Evolutionary conservation across 2,888 invertebrate genomes (phyloP).

Genomic region (Drosophila neutralis): DNA sequence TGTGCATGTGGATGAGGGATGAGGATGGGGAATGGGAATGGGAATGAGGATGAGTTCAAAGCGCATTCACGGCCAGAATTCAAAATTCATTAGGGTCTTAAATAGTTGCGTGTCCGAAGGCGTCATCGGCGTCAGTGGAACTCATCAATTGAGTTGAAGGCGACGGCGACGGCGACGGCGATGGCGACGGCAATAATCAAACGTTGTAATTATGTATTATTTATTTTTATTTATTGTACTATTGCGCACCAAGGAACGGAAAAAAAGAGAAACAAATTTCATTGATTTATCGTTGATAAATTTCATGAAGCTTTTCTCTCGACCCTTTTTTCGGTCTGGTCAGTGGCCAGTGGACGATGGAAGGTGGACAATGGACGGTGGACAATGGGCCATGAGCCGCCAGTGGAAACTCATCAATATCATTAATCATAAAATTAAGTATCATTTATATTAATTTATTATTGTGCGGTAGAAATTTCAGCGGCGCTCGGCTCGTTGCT

Average conservation of each 20-base stretch:
- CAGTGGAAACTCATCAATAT: slow-evolving; percentile 77
- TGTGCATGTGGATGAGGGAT: background rate
- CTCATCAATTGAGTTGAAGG: slow-evolving; percentile 43
- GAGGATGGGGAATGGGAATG: background rate
- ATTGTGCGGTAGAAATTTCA: slow-evolving; percentile 76
- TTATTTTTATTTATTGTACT: slow-evolving; percentile 77
- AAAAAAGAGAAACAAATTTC: slow-evolving; percentile 29
- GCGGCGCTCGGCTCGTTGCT: slow-evolving; percentile 55
- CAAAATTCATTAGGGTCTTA: slow-evolving; percentile 33
- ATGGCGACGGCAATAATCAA: slow-evolving; percentile 51
- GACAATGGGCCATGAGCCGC: slow-evolving; percentile 27
- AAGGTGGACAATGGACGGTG: background rate
- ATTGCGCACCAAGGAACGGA: slow-evolving; percentile 47
- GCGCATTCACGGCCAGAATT: slow-evolving; percentile 9
- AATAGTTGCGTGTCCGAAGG: slow-evolving; percentile 39
- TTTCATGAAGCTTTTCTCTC: slow-evolving; percentile 64
- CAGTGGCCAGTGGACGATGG: slow-evolving; percentile 7
- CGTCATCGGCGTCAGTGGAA: slow-evolving; percentile 64
- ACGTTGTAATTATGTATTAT: slow-evolving; percentile 78
- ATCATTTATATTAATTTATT: slow-evolving; percentile 83
- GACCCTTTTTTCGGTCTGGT: slow-evolving; percentile 44
- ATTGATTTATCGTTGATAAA: slow-evolving; percentile 79
- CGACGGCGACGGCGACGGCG: slow-evolving; percentile 18
- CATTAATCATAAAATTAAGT: slow-evolving; percentile 83
- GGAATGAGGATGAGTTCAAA: slow-evolving; percentile 8